These are phyloP conservation scores for Hoplostethus atlanticus DNA, from an alignment of 2,797 vertebrate genomes.

Conservation along the genomic window DNA sequence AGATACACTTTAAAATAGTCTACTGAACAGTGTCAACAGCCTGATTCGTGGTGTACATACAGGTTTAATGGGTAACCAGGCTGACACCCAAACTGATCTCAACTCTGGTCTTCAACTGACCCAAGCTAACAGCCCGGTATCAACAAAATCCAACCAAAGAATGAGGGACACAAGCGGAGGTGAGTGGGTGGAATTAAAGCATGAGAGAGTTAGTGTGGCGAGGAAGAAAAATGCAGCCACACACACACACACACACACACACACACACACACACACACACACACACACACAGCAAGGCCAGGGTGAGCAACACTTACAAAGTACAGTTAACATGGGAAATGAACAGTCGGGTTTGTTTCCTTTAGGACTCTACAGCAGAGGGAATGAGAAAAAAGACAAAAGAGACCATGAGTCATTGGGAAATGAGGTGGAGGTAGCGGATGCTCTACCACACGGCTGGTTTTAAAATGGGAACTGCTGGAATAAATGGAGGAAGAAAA, in stretches of 20 bases:
- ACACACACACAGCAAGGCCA: constrained; percentile 66
- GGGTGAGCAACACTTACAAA: constrained; percentile 91
- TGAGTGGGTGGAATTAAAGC: constrained; percentile 36
- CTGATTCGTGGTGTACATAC: background rate
- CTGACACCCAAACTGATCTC: background rate
- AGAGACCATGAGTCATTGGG: constrained; percentile 70
- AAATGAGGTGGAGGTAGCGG: constrained; percentile 27
- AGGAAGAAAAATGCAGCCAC: constrained; percentile 50
- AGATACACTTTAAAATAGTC: background rate
- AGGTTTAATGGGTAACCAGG: constrained; percentile 3
- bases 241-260: constrained; percentile 47
- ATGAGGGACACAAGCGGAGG: constrained; percentile 14
- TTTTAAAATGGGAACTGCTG: constrained; percentile 36
- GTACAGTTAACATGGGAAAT: constrained; percentile 91
- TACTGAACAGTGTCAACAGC: background rate
- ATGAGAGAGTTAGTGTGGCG: constrained; percentile 58
- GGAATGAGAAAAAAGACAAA: constrained; percentile 75
- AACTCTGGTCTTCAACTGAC: background rate
- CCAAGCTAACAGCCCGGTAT: constrained; percentile 28
- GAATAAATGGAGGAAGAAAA: constrained; percentile 25
- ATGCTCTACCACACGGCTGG: constrained; percentile 22
- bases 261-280: constrained; percentile 28
- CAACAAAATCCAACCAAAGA: constrained; percentile 26
- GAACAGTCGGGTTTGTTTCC: constrained; percentile 89
- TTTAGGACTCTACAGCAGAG: constrained; percentile 97